A percentile compares a stretch with the other conserved stretches of the same genome.
Evolutionary conservation across 2,888 invertebrate genomes (phyloP).

Genomic region (Oegoconia quadripuncta): DNA sequence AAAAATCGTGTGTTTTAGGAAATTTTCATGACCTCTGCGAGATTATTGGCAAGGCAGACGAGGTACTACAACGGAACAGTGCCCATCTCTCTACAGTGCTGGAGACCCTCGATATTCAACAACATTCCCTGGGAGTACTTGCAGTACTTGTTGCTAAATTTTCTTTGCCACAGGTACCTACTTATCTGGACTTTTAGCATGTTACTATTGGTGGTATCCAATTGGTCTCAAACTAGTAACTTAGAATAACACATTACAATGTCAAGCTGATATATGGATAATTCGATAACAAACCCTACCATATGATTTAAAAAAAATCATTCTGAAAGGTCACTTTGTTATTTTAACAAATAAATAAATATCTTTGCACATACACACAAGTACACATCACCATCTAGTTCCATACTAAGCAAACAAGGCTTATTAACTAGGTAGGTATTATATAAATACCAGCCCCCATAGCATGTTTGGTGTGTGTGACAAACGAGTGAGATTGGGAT

Average conservation of each 20-base stretch:
- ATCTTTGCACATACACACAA: too few species aligned
- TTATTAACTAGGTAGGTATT: too few species aligned
- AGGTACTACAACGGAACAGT: slow-evolving; percentile 88
- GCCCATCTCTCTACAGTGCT: slow-evolving; percentile 93
- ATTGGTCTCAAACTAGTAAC: slow-evolving; percentile 4
- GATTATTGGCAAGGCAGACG: slow-evolving; percentile 87
- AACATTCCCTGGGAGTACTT: slow-evolving; percentile 93
- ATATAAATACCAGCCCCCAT: too few species aligned
- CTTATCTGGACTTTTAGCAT: background rate
- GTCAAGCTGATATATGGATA: background rate
- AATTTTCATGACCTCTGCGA: slow-evolving; percentile 88
- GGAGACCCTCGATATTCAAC: slow-evolving; percentile 93
- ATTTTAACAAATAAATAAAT: too few species aligned
- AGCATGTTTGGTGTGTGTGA: too few species aligned
- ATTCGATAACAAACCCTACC: too few species aligned
- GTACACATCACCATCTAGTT: too few species aligned
- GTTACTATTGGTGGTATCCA: background rate
- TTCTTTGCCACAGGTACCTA: slow-evolving; percentile 75
- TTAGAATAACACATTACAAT: too few species aligned
- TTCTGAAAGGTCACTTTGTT: too few species aligned
- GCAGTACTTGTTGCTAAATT: slow-evolving; percentile 92
- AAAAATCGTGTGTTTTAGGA: slow-evolving; percentile 78
- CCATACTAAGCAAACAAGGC: too few species aligned
- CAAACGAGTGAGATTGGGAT: too few species aligned
- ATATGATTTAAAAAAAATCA: too few species aligned